Base-by-base conservation (phyloP, 2,113 vertebrate genomes). In the Semicossyphus pulcher region DNA sequence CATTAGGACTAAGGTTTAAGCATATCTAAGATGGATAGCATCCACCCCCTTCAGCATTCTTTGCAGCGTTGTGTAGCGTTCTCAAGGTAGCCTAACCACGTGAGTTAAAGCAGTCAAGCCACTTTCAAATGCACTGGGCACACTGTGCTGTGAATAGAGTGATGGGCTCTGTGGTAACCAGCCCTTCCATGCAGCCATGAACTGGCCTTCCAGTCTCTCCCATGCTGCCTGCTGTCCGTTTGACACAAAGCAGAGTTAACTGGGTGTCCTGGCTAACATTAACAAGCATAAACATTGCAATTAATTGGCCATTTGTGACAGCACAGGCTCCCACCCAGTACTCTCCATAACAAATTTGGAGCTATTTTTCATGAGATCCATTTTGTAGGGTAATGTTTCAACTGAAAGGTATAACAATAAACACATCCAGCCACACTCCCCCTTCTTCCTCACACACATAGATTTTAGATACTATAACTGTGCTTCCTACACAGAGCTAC, bases 201-300 rank as follows among this genome's bases (percentile, higher is more conserved):
- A 58, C 36, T 3, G 1, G 37, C 60, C 60, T 49, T 39, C 21
- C 10, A 44, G 54, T 47, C 66, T 29, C 62, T 70, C 70, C 58
- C 29, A 23, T 54, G 49, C 54, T 78, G 67, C 65, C 75, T 28
- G 63, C 78, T 81, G 77, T 73, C 63, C 15, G 4, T 28, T 52
- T 89, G 85, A 92, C 56, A 72, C 34, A 73, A 81, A 88, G 79
- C 91, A 92, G 90, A 51, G 39, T 62, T 65, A 73, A 36, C 69
- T 23, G 59, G 72, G 68, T 28, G 56, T 45, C 69, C 88, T 86
- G 87, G 84, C 69, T 80, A 87, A 87, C 81, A 82, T 88, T 88
- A 88, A 63, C 81, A 76, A 65, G 44, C 82, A 85, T 87, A 91
- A 91, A 92, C 81, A 88, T 72, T 64, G 65, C 72, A 83, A 86